Conservation (phyloP, 2,888 invertebrate species). For the Teleiodes luculella region DNA sequence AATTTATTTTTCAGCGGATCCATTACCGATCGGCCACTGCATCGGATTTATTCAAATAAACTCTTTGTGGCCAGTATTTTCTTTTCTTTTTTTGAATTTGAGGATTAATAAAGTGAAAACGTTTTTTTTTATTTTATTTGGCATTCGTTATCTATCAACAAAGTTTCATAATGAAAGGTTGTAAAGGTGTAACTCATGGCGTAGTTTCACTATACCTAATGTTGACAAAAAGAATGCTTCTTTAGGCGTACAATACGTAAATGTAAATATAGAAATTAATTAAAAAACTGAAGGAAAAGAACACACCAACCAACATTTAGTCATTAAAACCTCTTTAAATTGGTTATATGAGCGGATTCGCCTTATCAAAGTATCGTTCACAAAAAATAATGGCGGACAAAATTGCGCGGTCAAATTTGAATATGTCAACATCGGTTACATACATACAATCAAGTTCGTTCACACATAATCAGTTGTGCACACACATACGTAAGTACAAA, state of each 20-base stretch:
- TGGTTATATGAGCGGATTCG: too few relatives aligned
- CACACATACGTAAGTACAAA: slow-evolving; percentile 6
- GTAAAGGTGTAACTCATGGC: neutral
- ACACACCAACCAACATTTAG: too few relatives aligned
- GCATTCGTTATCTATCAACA: neutral
- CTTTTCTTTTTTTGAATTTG: neutral
- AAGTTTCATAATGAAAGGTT: neutral
- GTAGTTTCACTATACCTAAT: neutral
- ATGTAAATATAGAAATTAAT: too few relatives aligned
- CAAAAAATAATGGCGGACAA: slow-evolving; percentile 1
- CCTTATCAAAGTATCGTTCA: too few relatives aligned
- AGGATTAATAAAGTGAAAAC: neutral
- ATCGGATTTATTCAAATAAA: neutral
- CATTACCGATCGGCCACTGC: slow-evolving; percentile 8
- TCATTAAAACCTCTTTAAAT: too few relatives aligned
- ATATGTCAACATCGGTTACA: neutral
- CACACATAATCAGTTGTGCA: slow-evolving; percentile 26
- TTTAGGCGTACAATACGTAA: too few relatives aligned
- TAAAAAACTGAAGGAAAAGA: too few relatives aligned
- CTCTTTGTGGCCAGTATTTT: neutral
- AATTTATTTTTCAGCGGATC: slow-evolving; percentile 17
- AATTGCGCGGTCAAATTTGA: neutral
- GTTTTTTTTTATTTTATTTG: neutral
- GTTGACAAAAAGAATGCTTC: too few relatives aligned
- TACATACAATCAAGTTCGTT: slow-evolving; percentile 2